Conservation (phyloP, 2,797 vertebrate species). For the Xenopus petersii region DNA sequence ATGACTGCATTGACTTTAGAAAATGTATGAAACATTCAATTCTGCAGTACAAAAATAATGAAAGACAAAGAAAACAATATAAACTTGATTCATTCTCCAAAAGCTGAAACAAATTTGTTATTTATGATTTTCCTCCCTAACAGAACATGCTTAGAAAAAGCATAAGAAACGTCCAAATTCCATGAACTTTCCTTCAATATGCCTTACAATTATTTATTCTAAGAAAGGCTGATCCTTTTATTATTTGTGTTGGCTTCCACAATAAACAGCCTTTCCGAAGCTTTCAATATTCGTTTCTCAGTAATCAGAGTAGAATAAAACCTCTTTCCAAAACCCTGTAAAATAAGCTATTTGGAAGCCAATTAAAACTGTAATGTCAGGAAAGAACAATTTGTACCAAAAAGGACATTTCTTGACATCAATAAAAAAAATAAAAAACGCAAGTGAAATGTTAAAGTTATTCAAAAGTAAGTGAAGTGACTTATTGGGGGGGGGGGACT, state of each 20-base stretch:
- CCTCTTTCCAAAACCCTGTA: conserved; percentile 6
- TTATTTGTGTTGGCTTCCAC: background rate
- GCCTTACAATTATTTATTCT: conserved; percentile 28
- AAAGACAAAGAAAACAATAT: background rate
- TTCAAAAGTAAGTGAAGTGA: background rate
- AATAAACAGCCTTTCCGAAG: conserved; percentile 4
- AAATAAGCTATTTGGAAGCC: conserved; percentile 6
- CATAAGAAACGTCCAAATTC: conserved; percentile 18
- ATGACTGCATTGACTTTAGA: no score
- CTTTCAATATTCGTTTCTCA: conserved; percentile 6
- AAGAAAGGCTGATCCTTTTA: conserved; percentile 14
- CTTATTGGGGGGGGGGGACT: background rate
- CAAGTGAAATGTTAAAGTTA: background rate
- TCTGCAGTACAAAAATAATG: background rate
- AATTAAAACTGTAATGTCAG: conserved; percentile 2
- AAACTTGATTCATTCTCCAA: background rate
- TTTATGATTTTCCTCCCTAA: no score
- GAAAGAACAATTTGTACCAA: conserved; percentile 13
- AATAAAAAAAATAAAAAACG: background rate
- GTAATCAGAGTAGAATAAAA: conserved; percentile 12
- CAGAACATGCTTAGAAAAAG: no score
- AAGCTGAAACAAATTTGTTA: background rate
- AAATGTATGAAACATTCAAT: background rate
- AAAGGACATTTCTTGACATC: background rate
- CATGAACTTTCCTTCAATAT: conserved; percentile 6